Base-by-base conservation (phyloP, 2,797 vertebrate species). In the Eospalax fontanierii region DNA sequence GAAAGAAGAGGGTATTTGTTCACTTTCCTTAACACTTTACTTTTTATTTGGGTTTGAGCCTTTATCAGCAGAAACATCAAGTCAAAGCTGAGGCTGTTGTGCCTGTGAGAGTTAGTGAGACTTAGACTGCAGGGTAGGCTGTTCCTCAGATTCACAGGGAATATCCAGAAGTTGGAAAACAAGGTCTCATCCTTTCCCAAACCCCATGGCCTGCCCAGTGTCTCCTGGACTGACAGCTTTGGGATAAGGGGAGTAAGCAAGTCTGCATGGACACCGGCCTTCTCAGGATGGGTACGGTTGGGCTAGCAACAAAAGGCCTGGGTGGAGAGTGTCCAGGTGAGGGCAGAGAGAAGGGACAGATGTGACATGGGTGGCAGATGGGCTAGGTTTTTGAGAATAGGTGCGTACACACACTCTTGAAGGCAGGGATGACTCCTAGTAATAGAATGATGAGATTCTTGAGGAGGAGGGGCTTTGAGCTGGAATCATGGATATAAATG, bases 331-430 rank as follows among this genome's bases (percentile, higher is more conserved):
- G 61, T 38, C 33, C n/a, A 78, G 3, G 38, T 18, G 33, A 78
- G 46, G 26, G 18, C 28, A 21, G 46, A 74, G 28, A 40, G 24
- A 71, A 73, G 2, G 12, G 4, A 1, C 61, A 65, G 35, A 14
- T 2, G 11, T 1, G 6, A 16, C 0, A 0, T 40, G 8, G 1
- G 7, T 3, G 26, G 46, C 84, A 79, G 54, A 38, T 0, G 59
- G 46, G 30, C 26, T 40, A 35, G n/a, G 24, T 61, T 89, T 68
- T 30, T 50, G 54, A 94, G 24, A 81, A 26, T 0, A 90, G 40
- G 38, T 3, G 19, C 74, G 2, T 14, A 35, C 10, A 78, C 0
- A 75, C n/a, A 83, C 4, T 78, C 12, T 26, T 8, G 33, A 16
- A 19, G 40, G 2, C 80, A 4, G 70, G 21, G 1, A 75, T 16